These are phyloP conservation scores for Neoniphon sammara DNA, from an alignment of 2,797 vertebrate genomes.

Conservation along the genomic window DNA sequence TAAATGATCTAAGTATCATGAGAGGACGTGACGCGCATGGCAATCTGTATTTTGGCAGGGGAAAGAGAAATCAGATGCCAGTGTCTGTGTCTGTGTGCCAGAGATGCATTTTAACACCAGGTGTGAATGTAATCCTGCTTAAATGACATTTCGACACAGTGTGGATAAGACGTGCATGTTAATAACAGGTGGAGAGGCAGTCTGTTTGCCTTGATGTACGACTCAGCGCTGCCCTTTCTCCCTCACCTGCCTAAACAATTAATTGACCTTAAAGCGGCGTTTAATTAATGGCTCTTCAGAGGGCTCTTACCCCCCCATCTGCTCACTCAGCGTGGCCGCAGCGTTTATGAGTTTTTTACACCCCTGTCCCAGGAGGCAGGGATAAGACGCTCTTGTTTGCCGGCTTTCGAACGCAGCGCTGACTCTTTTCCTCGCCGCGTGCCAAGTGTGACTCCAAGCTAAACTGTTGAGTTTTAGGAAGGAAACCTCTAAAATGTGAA, in stretches of 20 bases:
- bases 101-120: no score
- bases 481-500: background rate
- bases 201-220: slow-evolving; percentile 1
- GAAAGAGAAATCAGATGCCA: no score
- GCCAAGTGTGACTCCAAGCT: background rate
- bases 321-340: slow-evolving; percentile 21
- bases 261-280: slow-evolving; percentile 42
- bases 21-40: no score
- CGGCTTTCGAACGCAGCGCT: background rate
- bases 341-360: slow-evolving; percentile 20
- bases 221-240: slow-evolving; percentile 11
- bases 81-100: no score
- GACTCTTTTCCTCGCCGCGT: background rate
- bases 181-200: background rate
- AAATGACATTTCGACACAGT: background rate
- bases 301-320: slow-evolving; percentile 6
- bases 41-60: no score
- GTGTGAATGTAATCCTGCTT: background rate
- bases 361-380: background rate
- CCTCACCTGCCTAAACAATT: slow-evolving; percentile 25
- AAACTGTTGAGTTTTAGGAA: background rate
- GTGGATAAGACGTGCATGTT: background rate
- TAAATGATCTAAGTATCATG: no score
- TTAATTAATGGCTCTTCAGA: slow-evolving; percentile 43
- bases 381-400: background rate